Percentiles rank a stretch among this genome's conserved stretches.
phyloP scores from a whole-genome alignment of 2,113 vertebrate species.

The Hippocampus zosterae region DNA sequence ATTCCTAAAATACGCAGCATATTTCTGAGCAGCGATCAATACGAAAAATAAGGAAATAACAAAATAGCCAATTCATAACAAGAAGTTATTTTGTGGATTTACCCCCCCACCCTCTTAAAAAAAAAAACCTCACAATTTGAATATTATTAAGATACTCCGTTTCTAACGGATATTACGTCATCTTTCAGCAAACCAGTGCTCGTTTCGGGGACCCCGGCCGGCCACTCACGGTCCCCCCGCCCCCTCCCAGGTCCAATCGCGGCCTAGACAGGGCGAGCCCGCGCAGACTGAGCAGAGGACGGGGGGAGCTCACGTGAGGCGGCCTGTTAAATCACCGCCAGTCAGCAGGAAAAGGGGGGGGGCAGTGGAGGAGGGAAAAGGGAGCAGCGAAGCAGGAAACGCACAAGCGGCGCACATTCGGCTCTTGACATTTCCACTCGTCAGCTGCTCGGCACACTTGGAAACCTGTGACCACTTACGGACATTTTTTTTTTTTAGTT shows the following conservation, averaged over 20 bases:
- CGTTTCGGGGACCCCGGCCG: no score
- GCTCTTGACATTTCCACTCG: constrained; percentile 59
- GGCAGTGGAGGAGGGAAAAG: not conserved
- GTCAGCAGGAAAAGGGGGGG: constrained; percentile 35
- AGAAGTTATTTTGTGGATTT: no score
- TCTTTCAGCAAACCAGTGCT: constrained; percentile 11
- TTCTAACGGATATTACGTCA: not conserved
- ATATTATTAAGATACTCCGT: no score
- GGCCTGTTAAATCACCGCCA: constrained; percentile 18
- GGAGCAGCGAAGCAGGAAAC: constrained; percentile 6
- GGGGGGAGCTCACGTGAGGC: constrained; percentile 56
- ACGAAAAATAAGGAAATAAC: not conserved
- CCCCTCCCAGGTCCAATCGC: constrained; percentile 35
- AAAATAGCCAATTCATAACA: no score
- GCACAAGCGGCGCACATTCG: constrained; percentile 7
- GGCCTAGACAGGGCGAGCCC: constrained; percentile 56
- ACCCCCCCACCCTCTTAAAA: no score
- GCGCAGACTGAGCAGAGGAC: constrained; percentile 25
- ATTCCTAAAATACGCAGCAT: not conserved
- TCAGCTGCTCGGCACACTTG: constrained; percentile 43
- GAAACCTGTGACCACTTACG: constrained; percentile 28
- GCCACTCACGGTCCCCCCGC: constrained; percentile 25
- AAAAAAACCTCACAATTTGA: no score
- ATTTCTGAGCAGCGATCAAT: not conserved
- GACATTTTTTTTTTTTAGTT: constrained; percentile 34